These are phyloP conservation scores for Capromys pilorides DNA, from an alignment of 2,797 vertebrate genomes.

Conservation along the genomic window DNA sequence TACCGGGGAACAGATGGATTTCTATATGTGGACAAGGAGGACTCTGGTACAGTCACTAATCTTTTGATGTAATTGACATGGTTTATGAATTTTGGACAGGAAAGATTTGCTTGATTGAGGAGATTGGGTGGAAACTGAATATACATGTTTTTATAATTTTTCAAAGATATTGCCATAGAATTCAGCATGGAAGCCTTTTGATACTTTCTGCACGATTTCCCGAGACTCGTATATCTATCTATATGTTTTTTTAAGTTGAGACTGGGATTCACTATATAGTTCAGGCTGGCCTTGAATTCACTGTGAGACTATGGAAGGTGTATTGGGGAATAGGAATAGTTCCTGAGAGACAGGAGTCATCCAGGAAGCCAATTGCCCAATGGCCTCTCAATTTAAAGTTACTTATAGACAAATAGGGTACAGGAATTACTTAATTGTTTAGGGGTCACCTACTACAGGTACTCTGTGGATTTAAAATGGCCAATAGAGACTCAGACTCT, in stretches of 20 bases:
- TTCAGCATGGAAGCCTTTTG: background rate
- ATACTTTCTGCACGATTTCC: background rate
- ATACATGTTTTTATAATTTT: background rate
- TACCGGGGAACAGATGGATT: background rate
- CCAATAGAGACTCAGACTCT: background rate
- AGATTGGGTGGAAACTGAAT: background rate
- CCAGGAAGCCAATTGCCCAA: background rate
- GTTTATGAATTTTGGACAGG: conserved; percentile 1
- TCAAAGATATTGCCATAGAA: conserved; percentile 4
- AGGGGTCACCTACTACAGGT: background rate
- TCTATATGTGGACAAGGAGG: background rate
- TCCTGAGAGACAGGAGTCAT: background rate
- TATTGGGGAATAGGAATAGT: background rate
- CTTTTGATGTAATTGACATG: conserved; percentile 15
- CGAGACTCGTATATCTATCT: background rate
- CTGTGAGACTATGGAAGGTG: background rate
- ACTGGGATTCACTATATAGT: background rate
- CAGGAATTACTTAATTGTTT: background rate
- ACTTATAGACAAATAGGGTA: background rate
- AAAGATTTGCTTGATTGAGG: conserved; percentile 36
- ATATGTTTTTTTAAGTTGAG: background rate
- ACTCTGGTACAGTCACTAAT: background rate
- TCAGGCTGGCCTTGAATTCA: background rate
- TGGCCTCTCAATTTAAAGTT: background rate
- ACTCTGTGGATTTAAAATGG: background rate